Evolutionary conservation across 1,140 invertebrate genomes (phyloP).

Genomic region (Lepidurus arcticus): DNA sequence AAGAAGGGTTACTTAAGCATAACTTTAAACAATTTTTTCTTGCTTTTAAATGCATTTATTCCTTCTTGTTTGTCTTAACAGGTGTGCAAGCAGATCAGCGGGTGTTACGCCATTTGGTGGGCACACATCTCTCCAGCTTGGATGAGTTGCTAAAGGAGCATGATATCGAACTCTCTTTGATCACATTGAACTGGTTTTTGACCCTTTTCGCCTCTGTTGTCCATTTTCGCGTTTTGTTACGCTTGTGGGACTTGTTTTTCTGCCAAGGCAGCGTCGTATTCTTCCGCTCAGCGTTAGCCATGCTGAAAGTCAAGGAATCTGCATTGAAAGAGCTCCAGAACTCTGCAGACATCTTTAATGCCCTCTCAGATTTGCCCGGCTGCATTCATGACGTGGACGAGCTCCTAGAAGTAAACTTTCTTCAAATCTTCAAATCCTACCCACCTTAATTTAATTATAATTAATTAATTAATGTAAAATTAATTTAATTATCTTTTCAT

Average conservation of each 20-base stretch:
- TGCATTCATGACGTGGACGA: constrained; percentile 85
- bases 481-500: too few relatives aligned
- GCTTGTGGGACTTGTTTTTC: constrained; percentile 97
- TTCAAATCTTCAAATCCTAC: not conserved
- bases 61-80: constrained; percentile 40
- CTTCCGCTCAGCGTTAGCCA: constrained; percentile 92
- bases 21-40: not conserved
- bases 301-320: constrained; percentile 88
- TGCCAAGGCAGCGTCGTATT: constrained; percentile 89
- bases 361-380: constrained; percentile 87
- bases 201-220: constrained; percentile 97
- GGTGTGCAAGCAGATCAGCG: constrained; percentile 88
- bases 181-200: constrained; percentile 96
- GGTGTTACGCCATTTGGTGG: constrained; percentile 83
- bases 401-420: constrained; percentile 55
- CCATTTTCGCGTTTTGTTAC: constrained; percentile 90
- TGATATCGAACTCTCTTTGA: constrained; percentile 92
- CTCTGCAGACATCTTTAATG: constrained; percentile 95
- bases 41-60: constrained; percentile 26
- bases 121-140: constrained; percentile 81
- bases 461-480: too few relatives aligned
- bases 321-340: constrained; percentile 75
- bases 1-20: constrained; percentile 36
- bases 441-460: not conserved
- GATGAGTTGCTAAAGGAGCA: constrained; percentile 84